Conservation (phyloP, 2,888 invertebrate genomes). For the Caenorhabditis parvicauda region DNA sequence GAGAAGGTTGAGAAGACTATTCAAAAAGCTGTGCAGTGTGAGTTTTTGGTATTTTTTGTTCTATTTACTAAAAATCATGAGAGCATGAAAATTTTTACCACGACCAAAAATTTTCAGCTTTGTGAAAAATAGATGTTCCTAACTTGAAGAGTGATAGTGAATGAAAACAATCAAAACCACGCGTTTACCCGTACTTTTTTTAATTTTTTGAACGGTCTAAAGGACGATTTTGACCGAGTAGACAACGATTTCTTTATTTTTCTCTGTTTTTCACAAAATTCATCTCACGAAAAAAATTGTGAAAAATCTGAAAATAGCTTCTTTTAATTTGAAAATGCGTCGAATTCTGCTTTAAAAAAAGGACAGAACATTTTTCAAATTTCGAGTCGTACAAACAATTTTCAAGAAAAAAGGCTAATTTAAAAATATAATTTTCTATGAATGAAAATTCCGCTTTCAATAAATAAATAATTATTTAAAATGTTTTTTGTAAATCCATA, state of each 20-base stretch:
- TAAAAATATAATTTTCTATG: background rate
- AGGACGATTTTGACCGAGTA: too few species aligned
- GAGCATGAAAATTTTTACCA: too few species aligned
- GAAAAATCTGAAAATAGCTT: background rate
- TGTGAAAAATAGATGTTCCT: too few species aligned
- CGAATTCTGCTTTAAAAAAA: background rate
- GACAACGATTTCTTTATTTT: background rate
- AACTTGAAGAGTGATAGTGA: too few species aligned
- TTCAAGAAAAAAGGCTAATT: background rate
- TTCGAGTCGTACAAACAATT: background rate
- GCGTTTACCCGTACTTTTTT: too few species aligned
- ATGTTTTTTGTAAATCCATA: background rate
- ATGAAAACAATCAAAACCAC: too few species aligned
- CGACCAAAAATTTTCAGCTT: too few species aligned
- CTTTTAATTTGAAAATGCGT: background rate
- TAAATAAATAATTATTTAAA: background rate
- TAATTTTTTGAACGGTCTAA: too few species aligned
- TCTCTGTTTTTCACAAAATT: background rate
- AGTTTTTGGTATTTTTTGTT: background rate
- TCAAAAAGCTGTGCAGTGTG: constrained; percentile 41
- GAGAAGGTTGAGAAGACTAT: constrained; percentile 17
- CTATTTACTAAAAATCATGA: background rate
- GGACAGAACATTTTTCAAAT: background rate
- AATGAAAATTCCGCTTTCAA: background rate
- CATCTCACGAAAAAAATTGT: background rate